Evolutionary conservation across 2,888 invertebrate genomes (phyloP).

Genomic region (Sabatieria punctata): DNA sequence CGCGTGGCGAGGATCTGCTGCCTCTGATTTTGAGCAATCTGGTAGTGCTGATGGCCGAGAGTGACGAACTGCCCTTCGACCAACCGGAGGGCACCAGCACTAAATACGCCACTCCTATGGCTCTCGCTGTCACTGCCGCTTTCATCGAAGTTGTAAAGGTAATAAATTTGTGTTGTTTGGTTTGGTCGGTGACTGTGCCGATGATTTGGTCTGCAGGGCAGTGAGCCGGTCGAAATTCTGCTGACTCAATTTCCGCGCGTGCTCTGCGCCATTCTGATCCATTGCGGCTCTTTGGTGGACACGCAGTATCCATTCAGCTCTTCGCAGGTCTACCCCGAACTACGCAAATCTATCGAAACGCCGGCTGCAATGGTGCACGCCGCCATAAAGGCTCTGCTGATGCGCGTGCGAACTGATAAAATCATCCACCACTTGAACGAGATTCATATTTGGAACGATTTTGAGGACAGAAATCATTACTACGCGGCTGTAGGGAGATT

Average conservation of each 20-base stretch:
- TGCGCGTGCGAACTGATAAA: constrained; percentile 24
- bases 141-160: constrained; percentile 7
- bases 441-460: constrained; percentile 28
- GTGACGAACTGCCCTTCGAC: neutral
- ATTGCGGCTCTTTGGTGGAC: constrained; percentile 7
- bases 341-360: neutral
- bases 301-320: constrained; percentile 1
- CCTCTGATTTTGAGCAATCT: constrained; percentile 21
- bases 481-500: constrained; percentile 20
- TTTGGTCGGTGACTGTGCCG: too few species aligned
- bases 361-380: constrained; percentile 18
- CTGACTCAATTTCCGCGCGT: neutral
- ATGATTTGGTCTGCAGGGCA: constrained; percentile 1
- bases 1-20: constrained; percentile 41
- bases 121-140: constrained; percentile 5
- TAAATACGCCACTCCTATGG: neutral
- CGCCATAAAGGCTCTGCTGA: constrained; percentile 27
- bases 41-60: constrained; percentile 11
- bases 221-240: neutral
- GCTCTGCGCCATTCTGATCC: constrained; percentile 1
- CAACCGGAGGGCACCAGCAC: constrained; percentile 3
- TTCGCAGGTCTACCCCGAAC: constrained; percentile 1
- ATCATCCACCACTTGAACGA: constrained; percentile 27
- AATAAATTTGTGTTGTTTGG: constrained; percentile 4
- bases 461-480: constrained; percentile 29